These are phyloP conservation scores for Mongoloraphidia duomilia DNA, from an alignment of 2,888 invertebrate genomes.

Conservation along the genomic window DNA sequence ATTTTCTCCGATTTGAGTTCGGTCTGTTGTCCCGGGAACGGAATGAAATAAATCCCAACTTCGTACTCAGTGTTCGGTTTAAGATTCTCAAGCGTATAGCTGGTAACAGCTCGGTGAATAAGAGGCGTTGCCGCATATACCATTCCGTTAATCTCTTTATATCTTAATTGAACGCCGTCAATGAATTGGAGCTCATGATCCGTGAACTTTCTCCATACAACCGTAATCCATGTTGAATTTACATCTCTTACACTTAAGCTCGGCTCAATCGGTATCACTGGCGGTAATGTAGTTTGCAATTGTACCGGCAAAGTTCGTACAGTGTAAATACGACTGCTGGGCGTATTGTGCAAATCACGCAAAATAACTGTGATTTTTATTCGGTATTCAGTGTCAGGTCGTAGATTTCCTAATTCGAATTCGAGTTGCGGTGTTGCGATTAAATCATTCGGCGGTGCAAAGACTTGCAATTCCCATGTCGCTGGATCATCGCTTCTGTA, in stretches of 20 bases:
- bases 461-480: slow-evolving; percentile 71
- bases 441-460: slow-evolving; percentile 73
- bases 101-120: slow-evolving; percentile 67
- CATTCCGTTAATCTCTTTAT: slow-evolving; percentile 66
- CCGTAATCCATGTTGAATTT: slow-evolving; percentile 62
- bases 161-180: slow-evolving; percentile 77
- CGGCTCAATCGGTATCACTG: slow-evolving; percentile 54
- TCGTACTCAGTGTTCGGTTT: slow-evolving; percentile 68
- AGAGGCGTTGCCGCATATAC: slow-evolving; percentile 74
- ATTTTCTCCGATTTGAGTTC: slow-evolving; percentile 59
- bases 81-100: slow-evolving; percentile 62
- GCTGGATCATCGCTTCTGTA: slow-evolving; percentile 48
- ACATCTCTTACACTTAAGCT: slow-evolving; percentile 56
- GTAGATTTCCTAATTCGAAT: slow-evolving; percentile 62
- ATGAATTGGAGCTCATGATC: slow-evolving; percentile 70
- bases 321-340: slow-evolving; percentile 60
- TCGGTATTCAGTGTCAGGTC: slow-evolving; percentile 67
- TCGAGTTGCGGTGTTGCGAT: slow-evolving; percentile 76
- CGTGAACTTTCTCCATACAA: slow-evolving; percentile 70
- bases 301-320: slow-evolving; percentile 49
- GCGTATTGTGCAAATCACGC: slow-evolving; percentile 61
- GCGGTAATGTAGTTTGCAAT: slow-evolving; percentile 39
- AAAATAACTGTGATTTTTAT: slow-evolving; percentile 68
- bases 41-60: slow-evolving; percentile 69
- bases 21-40: slow-evolving; percentile 64